These are phyloP conservation scores for Liparis tanakae DNA, from an alignment of 2,797 vertebrate genomes.

Conservation along the genomic window DNA sequence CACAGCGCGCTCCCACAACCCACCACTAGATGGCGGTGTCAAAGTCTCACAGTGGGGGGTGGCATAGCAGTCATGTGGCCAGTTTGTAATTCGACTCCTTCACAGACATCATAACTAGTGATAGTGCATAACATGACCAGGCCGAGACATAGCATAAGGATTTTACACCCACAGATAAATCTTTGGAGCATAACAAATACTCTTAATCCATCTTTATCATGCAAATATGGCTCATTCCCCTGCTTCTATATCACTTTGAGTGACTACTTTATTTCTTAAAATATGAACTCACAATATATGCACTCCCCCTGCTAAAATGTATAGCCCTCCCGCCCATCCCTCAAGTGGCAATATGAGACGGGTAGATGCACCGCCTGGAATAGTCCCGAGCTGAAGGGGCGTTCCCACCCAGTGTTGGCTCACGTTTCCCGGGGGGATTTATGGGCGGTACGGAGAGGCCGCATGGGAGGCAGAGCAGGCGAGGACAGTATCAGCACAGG, in stretches of 20 bases:
- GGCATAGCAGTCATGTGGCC: slow-evolving; percentile 1
- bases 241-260: background rate
- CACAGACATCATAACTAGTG: background rate
- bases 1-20: slow-evolving; percentile 14
- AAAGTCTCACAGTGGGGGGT: slow-evolving; percentile 15
- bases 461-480: slow-evolving; percentile 30
- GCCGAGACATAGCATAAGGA: background rate
- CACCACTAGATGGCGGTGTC: slow-evolving; percentile 71
- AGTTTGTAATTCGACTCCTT: slow-evolving; percentile 6
- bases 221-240: background rate
- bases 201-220: background rate
- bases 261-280: slow-evolving; percentile 1
- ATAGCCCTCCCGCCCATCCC: no score
- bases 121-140: background rate
- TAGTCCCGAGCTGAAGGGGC: slow-evolving; percentile 55
- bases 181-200: background rate
- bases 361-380: slow-evolving; percentile 58
- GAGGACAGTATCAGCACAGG: slow-evolving; percentile 27
- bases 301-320: slow-evolving; percentile 22
- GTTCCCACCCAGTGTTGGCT: slow-evolving; percentile 47
- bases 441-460: slow-evolving; percentile 25
- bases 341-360: slow-evolving; percentile 28
- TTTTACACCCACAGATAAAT: background rate
- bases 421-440: slow-evolving; percentile 51
- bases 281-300: background rate